These are phyloP conservation scores for Catonia carolina DNA, from an alignment of 2,888 invertebrate species.

Conservation along the genomic window DNA sequence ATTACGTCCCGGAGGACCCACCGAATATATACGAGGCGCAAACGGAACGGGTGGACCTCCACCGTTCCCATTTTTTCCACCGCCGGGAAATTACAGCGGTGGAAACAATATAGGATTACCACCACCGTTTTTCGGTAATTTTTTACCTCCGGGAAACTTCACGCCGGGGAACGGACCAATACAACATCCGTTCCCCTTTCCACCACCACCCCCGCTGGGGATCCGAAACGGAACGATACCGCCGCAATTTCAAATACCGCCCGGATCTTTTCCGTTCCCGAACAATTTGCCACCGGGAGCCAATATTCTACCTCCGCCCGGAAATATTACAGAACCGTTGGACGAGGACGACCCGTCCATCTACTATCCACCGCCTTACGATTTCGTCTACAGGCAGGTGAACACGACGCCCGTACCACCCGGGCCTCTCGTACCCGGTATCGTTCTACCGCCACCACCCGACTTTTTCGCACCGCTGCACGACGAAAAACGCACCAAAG, in stretches of 20 bases:
- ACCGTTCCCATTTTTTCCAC: conserved; percentile 56
- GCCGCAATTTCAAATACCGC: conserved; percentile 30
- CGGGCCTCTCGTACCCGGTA: conserved; percentile 81
- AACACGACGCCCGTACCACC: conserved; percentile 70
- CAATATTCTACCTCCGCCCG: conserved; percentile 46
- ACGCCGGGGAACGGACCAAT: conserved; percentile 53
- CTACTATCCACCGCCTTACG: conserved; percentile 87
- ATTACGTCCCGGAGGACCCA: conserved; percentile 75
- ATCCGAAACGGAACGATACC: conserved; percentile 46
- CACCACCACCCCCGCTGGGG: conserved; percentile 39
- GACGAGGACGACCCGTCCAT: conserved; percentile 89
- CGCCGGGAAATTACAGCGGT: conserved; percentile 34
- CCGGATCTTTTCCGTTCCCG: conserved; percentile 42
- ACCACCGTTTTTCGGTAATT: conserved; percentile 34
- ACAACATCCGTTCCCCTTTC: conserved; percentile 39
- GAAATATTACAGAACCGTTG: conserved; percentile 65
- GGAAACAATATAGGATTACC: not conserved
- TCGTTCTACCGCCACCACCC: conserved; percentile 80
- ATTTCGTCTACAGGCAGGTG: conserved; percentile 73
- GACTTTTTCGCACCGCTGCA: conserved; percentile 69
- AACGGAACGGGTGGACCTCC: conserved; percentile 52
- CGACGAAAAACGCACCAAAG: conserved; percentile 42
- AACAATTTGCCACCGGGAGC: conserved; percentile 54
- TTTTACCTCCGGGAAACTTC: conserved; percentile 55
- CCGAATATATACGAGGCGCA: conserved; percentile 71